phyloP scores from a whole-genome alignment of 1,140 invertebrate species.

The Platorchestia sp. region DNA sequence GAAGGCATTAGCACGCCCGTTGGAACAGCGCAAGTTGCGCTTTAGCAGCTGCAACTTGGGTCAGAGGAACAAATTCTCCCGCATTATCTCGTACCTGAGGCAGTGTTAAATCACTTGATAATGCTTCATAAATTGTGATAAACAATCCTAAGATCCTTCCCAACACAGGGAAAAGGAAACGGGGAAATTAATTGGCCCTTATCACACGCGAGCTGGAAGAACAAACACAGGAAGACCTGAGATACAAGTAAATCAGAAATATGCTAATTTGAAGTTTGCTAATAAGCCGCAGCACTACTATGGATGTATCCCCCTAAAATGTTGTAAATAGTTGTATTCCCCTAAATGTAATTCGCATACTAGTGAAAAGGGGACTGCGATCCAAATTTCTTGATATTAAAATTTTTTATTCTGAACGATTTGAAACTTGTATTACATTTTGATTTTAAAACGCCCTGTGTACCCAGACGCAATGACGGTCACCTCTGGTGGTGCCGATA shows the following conservation, averaged over 20 bases:
- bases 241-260: background rate
- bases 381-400: too few relatives aligned
- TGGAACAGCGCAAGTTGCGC: background rate
- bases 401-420: too few relatives aligned
- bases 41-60: background rate
- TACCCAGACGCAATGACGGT: too few relatives aligned
- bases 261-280: background rate
- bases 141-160: background rate
- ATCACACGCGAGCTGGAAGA: background rate
- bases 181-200: background rate
- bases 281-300: too few relatives aligned
- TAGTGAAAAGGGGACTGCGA: too few relatives aligned
- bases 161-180: background rate
- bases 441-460: too few relatives aligned
- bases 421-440: too few relatives aligned
- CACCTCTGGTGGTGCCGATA: too few relatives aligned
- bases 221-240: background rate
- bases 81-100: background rate
- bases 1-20: background rate
- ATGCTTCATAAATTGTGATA: background rate
- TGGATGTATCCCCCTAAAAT: too few relatives aligned
- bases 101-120: background rate
- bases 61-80: background rate
- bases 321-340: too few relatives aligned
- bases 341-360: too few relatives aligned